Evolutionary conservation across 1,140 invertebrate genomes (phyloP).

Genomic region (Marisa cornuarietis): DNA sequence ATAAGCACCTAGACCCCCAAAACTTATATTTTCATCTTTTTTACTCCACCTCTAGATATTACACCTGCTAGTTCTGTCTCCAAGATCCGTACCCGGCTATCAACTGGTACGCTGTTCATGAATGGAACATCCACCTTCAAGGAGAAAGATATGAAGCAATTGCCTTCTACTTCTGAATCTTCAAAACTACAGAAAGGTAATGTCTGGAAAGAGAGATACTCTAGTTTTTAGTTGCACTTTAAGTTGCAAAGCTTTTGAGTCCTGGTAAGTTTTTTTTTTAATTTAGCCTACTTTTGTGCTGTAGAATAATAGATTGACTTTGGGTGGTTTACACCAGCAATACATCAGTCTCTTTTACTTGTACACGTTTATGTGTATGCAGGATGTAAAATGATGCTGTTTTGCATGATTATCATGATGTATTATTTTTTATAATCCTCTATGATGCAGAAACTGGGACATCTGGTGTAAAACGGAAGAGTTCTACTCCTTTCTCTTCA

Average conservation of each 20-base stretch:
- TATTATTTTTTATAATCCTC: constrained; percentile 3
- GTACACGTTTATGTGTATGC: too few relatives aligned
- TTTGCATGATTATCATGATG: too few relatives aligned
- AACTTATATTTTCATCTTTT: too few relatives aligned
- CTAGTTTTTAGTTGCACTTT: background rate
- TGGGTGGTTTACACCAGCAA: too few relatives aligned
- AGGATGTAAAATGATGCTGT: too few relatives aligned
- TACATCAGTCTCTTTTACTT: too few relatives aligned
- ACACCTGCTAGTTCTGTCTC: background rate
- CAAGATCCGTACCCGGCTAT: constrained; percentile 51
- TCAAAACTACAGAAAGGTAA: background rate
- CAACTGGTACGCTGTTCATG: constrained; percentile 57
- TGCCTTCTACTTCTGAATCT: background rate
- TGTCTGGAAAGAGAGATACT: background rate
- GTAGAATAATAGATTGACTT: too few relatives aligned
- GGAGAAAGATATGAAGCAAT: constrained; percentile 1
- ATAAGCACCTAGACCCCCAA: too few relatives aligned
- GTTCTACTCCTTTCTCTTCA: background rate
- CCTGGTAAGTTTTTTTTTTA: too few relatives aligned
- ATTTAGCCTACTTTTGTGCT: too few relatives aligned
- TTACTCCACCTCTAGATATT: constrained; percentile 5
- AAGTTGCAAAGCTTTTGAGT: background rate
- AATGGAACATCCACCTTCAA: constrained; percentile 50
- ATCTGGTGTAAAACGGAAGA: background rate
- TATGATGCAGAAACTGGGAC: constrained; percentile 1